A percentile compares a stretch with the other conserved stretches of the same genome.
Conservation (phyloP, 2,888 invertebrate species). For the Mantis religiosa region DNA sequence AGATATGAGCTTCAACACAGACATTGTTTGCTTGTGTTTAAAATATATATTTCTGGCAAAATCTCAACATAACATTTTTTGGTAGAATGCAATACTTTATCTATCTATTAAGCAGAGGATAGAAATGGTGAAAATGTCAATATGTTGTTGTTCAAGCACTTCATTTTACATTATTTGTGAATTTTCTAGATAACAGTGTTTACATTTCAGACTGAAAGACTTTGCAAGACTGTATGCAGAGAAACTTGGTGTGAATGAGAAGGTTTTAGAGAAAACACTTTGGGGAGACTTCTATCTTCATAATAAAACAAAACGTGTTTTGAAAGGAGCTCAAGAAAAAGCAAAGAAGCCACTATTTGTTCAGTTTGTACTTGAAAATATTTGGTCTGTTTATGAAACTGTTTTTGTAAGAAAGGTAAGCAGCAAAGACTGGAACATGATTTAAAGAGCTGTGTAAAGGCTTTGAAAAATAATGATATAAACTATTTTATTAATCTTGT, state of each 20-base stretch:
- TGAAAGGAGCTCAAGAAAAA: constrained; percentile 85
- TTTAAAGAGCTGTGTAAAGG: not conserved
- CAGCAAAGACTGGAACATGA: not conserved
- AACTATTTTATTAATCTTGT: not conserved
- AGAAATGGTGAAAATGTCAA: no score
- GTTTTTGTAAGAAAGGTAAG: constrained; percentile 62
- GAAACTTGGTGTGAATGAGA: constrained; percentile 70
- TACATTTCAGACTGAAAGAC: constrained; percentile 61
- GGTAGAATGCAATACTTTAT: no score
- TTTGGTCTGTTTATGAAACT: constrained; percentile 86
- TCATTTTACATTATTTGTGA: no score
- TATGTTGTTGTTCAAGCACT: not conserved
- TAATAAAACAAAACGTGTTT: constrained; percentile 74
- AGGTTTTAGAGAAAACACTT: constrained; percentile 70
- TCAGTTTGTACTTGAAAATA: constrained; percentile 83
- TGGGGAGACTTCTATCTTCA: constrained; percentile 95
- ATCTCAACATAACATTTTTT: no score
- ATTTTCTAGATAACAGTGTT: constrained; percentile 5
- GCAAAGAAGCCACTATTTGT: constrained; percentile 91
- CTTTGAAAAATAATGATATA: not conserved
- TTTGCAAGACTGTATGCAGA: constrained; percentile 75
- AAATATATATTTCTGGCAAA: no score
- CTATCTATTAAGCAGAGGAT: no score
- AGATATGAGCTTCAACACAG: no score
- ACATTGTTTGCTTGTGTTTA: no score